Evolutionary conservation across 2,797 vertebrate species (phyloP).

Genomic region (Arnoldichthys spilopterus): DNA sequence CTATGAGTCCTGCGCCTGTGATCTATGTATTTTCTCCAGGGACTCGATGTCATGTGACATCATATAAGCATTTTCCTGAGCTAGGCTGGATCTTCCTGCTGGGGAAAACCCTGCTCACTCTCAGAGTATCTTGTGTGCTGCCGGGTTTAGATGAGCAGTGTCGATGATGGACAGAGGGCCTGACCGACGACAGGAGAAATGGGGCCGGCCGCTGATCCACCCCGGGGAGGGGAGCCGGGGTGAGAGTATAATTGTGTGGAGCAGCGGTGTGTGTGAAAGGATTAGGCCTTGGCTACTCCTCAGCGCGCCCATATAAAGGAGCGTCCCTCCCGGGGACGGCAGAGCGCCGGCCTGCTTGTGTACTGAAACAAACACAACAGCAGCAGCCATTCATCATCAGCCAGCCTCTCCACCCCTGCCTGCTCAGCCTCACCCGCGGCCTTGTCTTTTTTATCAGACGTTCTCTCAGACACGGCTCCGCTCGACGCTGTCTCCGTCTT

Average conservation of each 20-base stretch:
- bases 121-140: slow-evolving; percentile 20
- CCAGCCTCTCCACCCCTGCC: slow-evolving; percentile 36
- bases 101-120: slow-evolving; percentile 33
- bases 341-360: slow-evolving; percentile 37
- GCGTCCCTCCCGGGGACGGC: slow-evolving; percentile 21
- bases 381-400: slow-evolving; percentile 45
- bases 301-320: slow-evolving; percentile 48
- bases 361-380: slow-evolving; percentile 42
- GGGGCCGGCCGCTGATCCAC: slow-evolving; percentile 31
- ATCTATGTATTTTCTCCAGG: no score
- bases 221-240: slow-evolving; percentile 29
- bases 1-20: no score
- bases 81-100: neutral
- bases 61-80: neutral
- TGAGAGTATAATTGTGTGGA: slow-evolving; percentile 46
- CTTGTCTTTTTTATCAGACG: slow-evolving; percentile 44
- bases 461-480: slow-evolving; percentile 36
- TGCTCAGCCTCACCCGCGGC: slow-evolving; percentile 33
- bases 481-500: slow-evolving; percentile 49
- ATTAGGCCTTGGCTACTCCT: slow-evolving; percentile 54
- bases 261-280: slow-evolving; percentile 44
- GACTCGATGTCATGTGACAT: neutral
- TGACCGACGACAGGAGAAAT: slow-evolving; percentile 25
- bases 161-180: slow-evolving; percentile 49
- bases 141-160: slow-evolving; percentile 58